Conservation (phyloP, 2,888 invertebrate species). For the Lycocerus yunnanus region DNA sequence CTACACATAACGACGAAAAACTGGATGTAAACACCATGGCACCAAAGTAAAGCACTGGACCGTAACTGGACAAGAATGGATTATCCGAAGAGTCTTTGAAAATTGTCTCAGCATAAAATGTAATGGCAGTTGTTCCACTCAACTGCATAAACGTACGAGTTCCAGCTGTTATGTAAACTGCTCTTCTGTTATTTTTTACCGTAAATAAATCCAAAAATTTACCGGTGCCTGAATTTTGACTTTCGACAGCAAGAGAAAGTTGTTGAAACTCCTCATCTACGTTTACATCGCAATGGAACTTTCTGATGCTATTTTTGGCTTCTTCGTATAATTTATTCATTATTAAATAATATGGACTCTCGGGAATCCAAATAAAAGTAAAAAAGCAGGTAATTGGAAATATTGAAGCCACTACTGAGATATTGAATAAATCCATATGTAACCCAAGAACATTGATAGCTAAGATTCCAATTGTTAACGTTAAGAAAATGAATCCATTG, state of each 20-base stretch:
- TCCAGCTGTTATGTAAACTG: slow-evolving; percentile 63
- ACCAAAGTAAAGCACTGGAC: slow-evolving; percentile 61
- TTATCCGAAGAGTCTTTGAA: slow-evolving; percentile 54
- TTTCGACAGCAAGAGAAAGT: neutral
- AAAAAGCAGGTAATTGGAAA: neutral
- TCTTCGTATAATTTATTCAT: slow-evolving; percentile 5
- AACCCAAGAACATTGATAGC: too few species aligned
- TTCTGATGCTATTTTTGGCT: neutral
- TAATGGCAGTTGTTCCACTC: slow-evolving; percentile 64
- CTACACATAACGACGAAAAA: slow-evolving; percentile 61
- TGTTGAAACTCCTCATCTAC: neutral
- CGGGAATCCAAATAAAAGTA: neutral
- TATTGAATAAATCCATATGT: too few species aligned
- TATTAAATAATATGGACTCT: slow-evolving; percentile 7
- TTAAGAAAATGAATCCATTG: too few species aligned
- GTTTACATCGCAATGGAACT: too few species aligned
- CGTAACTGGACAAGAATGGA: slow-evolving; percentile 54
- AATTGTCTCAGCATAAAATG: slow-evolving; percentile 64
- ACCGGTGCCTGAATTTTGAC: slow-evolving; percentile 47
- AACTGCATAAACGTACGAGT: slow-evolving; percentile 65
- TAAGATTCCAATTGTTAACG: too few species aligned
- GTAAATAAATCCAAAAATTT: slow-evolving; percentile 59
- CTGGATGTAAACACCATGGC: slow-evolving; percentile 62
- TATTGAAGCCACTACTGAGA: slow-evolving; percentile 40
- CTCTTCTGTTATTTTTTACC: slow-evolving; percentile 62